Evolutionary conservation across 2,888 invertebrate genomes (phyloP), one percentile per base, ranked within the genome.

Genomic region (Monoplex corrugatus): DNA sequence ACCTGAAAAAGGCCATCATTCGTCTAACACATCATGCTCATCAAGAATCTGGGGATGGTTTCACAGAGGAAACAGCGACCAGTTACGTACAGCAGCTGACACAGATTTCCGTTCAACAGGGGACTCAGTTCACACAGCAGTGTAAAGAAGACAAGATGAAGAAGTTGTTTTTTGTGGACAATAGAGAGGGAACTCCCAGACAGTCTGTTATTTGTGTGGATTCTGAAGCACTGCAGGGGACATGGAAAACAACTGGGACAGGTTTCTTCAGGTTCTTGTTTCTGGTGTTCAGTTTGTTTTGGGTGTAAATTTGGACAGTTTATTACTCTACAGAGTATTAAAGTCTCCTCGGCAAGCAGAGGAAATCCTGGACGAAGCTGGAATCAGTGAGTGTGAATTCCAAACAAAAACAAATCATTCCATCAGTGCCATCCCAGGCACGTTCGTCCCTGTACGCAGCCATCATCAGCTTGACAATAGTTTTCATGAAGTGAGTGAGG

Each of bases 391-490:
- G 16, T 80, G 43, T 10, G 43, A 38, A 10, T 35, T 35, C 35
- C 8, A 16, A n/a, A 82, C 1, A 0, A 16, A 78, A 2, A 0
- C 40, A 5, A 32, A 50, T 10, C 1, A 10, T 5, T 19, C 35
- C 35, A 44, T 86, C 38, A 86, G 84, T 50, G 90, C 91, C 44
- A 85, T 38, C 16, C 90, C 91, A 78, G 93, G 93, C 23, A 89
- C 78, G 6, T 91, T 90, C 89, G 90, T 93, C 40, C 92, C 92
- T 1, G 68, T 90, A 35, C 78, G 89, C 28, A 88, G 78, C 40
- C 92, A 93, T 80, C 80, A 80, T n/a, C 90, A 89, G 19, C 89
- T 93, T 35, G 90, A 90, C 82, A 90, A 92, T 57, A 85, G 68
- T 68, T 92, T 91, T 86, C 40, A 57, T 57, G 57, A 89, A 28